Percentiles rank a stretch among this genome's conserved stretches.
Evolutionary conservation across 2,888 invertebrate genomes (phyloP).

Genomic region (Cordilura impudica): DNA sequence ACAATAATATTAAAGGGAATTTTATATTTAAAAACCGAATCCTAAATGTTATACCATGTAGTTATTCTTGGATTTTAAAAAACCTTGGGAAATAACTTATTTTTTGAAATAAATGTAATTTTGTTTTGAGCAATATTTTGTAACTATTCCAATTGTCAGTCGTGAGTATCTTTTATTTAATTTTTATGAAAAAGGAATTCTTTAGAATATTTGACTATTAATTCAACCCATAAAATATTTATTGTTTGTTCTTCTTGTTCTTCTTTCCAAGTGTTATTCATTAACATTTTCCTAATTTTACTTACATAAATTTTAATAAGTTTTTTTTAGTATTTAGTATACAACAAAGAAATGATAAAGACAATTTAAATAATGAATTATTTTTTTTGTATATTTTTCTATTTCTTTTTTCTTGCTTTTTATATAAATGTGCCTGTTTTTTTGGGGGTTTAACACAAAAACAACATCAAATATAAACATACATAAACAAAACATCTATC

Average conservation of each 20-base stretch:
- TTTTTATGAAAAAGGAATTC: too few relatives aligned
- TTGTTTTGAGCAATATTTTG: too few relatives aligned
- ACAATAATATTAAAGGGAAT: background rate
- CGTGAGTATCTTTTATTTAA: too few relatives aligned
- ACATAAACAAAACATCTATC: constrained; percentile 53
- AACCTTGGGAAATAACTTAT: too few relatives aligned
- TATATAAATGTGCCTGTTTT: constrained; percentile 74
- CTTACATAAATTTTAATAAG: constrained; percentile 9
- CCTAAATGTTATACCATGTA: background rate
- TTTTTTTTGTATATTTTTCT: constrained; percentile 76
- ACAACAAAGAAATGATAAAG: constrained; percentile 57
- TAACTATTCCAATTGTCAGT: too few relatives aligned
- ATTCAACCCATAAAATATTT: background rate
- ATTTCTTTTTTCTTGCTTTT: constrained; percentile 77
- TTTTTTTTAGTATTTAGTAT: constrained; percentile 45
- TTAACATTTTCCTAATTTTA: constrained; percentile 8
- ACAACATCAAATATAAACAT: constrained; percentile 59
- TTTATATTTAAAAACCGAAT: background rate
- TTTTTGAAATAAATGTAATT: too few relatives aligned
- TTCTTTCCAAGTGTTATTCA: background rate
- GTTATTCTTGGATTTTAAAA: background rate
- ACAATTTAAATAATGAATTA: constrained; percentile 74
- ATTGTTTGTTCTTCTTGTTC: background rate
- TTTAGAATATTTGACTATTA: too few relatives aligned
- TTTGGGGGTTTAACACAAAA: constrained; percentile 74